phyloP scores from a whole-genome alignment of 1,140 invertebrate species.

The Drosophila repletoides region DNA sequence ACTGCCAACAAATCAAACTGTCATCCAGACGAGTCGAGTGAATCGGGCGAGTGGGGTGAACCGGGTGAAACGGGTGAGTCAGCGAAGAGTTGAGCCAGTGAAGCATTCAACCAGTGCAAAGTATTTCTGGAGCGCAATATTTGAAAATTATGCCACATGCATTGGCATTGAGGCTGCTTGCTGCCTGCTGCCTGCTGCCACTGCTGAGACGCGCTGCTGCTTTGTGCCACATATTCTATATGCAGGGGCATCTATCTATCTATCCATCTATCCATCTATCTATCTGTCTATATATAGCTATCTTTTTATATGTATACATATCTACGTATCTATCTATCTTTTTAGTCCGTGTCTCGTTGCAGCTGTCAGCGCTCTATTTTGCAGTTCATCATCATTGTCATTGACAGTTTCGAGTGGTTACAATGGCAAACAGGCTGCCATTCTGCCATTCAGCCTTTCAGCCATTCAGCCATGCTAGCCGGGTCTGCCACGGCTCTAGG shows the following conservation, averaged over 20 bases:
- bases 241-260: slow-evolving; percentile 24
- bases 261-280: background rate
- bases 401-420: slow-evolving; percentile 78
- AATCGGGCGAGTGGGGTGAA: background rate
- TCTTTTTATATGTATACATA: slow-evolving; percentile 42
- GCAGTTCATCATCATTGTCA: slow-evolving; percentile 80
- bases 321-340: slow-evolving; percentile 39
- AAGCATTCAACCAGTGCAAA: slow-evolving; percentile 66
- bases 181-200: background rate
- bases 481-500: background rate
- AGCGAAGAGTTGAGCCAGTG: slow-evolving; percentile 55
- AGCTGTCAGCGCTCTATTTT: slow-evolving; percentile 78
- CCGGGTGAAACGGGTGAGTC: slow-evolving; percentile 38
- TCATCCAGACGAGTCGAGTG: slow-evolving; percentile 39
- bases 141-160: slow-evolving; percentile 78
- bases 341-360: slow-evolving; percentile 68
- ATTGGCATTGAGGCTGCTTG: slow-evolving; percentile 29
- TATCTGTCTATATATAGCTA: slow-evolving; percentile 16
- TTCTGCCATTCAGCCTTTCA: background rate
- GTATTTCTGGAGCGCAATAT: slow-evolving; percentile 75
- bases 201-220: slow-evolving; percentile 17
- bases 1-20: slow-evolving; percentile 80
- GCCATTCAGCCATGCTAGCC: slow-evolving; percentile 2
- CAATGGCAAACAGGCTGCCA: slow-evolving; percentile 60
- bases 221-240: slow-evolving; percentile 44